Conservation (phyloP, 2,797 vertebrate species). For the Pteropus rufus region DNA sequence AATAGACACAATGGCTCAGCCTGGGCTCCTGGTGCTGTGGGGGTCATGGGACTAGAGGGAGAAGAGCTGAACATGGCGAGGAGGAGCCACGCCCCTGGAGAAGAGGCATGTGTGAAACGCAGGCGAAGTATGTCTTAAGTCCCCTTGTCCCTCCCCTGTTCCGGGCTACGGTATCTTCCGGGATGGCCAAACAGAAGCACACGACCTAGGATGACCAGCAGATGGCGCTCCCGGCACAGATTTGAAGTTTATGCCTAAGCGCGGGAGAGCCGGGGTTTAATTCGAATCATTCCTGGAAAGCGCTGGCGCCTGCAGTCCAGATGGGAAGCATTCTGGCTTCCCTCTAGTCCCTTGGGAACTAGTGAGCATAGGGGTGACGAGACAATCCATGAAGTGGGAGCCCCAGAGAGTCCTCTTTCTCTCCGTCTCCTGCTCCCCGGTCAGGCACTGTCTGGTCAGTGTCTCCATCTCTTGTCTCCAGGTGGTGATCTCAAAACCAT, state of each 20-base stretch:
- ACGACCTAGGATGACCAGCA: background rate
- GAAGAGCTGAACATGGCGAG: background rate
- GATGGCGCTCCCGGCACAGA: slow-evolving; percentile 53
- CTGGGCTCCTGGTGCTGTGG: background rate
- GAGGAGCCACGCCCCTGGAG: background rate
- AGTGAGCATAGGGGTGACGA: background rate
- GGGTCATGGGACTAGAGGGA: background rate
- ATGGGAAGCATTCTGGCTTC: background rate
- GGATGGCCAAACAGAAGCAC: background rate
- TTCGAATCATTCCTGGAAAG: background rate
- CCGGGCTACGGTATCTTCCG: fast-evolving
- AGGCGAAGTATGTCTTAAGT: background rate
- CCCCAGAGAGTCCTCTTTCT: background rate
- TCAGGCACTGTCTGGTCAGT: background rate
- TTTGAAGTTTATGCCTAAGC: background rate
- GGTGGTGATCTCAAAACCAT: background rate
- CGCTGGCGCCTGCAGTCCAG: background rate
- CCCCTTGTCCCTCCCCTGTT: background rate
- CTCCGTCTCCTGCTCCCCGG: background rate
- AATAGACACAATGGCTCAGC: background rate
- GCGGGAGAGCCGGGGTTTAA: background rate
- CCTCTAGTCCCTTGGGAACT: background rate
- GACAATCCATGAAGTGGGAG: background rate
- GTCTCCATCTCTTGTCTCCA: background rate
- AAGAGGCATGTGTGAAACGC: background rate